These are phyloP conservation scores for Bradypodion pumilum DNA, from an alignment of 2,797 vertebrate genomes.

Conservation along the genomic window DNA sequence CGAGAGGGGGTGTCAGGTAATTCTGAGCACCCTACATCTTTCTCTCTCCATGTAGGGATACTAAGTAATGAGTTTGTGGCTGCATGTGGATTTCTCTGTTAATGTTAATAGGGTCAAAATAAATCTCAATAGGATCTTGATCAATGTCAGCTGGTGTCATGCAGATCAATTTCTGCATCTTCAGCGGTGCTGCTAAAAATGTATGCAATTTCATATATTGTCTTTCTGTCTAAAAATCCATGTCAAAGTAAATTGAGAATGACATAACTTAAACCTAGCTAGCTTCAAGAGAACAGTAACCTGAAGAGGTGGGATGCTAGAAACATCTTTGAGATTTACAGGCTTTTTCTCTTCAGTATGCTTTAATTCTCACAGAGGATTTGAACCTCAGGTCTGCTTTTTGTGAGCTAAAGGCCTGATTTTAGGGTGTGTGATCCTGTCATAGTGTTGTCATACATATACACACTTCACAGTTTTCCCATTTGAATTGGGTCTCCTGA, in stretches of 20 bases:
- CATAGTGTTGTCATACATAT: too few relatives aligned
- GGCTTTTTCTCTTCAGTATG: not conserved
- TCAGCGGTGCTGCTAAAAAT: not conserved
- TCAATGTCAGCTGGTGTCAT: not conserved
- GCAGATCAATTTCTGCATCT: not conserved
- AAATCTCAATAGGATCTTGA: conserved; percentile 14
- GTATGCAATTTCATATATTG: not conserved
- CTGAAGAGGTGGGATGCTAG: not conserved
- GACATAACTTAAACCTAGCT: not conserved
- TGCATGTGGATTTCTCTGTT: not conserved
- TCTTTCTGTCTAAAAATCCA: not conserved
- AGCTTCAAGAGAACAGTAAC: not conserved
- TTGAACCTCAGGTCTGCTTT: too few relatives aligned
- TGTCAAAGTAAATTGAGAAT: not conserved
- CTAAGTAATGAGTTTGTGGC: not conserved
- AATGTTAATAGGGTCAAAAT: conserved; percentile 23
- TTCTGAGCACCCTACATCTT: conserved; percentile 17
- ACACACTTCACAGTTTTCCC: too few relatives aligned
- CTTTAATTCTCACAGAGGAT: not conserved
- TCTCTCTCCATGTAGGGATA: conserved; percentile 6
- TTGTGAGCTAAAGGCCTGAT: too few relatives aligned
- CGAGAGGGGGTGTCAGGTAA: not conserved
- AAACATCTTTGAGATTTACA: not conserved
- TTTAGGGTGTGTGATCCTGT: too few relatives aligned
- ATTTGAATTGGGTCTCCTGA: too few relatives aligned